Conservation (phyloP, 2,113 vertebrate genomes). For the Lamprotornis superbus region DNA sequence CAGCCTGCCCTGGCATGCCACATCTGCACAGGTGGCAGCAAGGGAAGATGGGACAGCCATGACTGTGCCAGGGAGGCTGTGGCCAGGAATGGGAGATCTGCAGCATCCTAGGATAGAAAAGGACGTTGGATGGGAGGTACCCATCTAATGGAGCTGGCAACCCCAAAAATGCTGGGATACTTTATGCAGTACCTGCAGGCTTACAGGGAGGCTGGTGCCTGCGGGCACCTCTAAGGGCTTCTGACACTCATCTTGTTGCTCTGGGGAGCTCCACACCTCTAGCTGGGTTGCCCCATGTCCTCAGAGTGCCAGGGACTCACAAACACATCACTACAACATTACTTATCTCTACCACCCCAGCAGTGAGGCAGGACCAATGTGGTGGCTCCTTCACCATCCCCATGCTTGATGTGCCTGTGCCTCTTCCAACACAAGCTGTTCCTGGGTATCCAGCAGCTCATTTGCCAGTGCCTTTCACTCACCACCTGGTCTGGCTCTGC, state of each 20-base stretch:
- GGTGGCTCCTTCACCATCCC: neutral
- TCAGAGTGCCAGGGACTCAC: neutral
- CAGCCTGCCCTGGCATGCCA: neutral
- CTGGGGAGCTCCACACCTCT: neutral
- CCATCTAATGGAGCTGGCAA: neutral
- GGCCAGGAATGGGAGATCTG: rapidly evolving
- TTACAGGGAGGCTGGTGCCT: neutral
- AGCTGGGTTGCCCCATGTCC: neutral
- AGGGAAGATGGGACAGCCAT: neutral
- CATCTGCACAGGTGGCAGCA: neutral
- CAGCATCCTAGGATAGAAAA: neutral
- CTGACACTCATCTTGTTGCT: neutral
- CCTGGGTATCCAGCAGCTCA: neutral
- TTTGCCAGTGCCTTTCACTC: neutral
- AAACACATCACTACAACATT: neutral
- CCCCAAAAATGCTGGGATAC: neutral
- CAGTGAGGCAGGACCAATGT: neutral
- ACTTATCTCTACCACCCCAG: neutral
- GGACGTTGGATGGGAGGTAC: neutral
- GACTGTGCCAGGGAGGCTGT: rapidly evolving
- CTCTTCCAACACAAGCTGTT: neutral
- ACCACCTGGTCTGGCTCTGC: neutral
- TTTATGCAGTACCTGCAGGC: neutral
- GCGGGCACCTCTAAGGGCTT: neutral
- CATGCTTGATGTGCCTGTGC: neutral